These are phyloP conservation scores for Sturmia bella DNA, from an alignment of 2,888 invertebrate genomes.

Conservation along the genomic window DNA sequence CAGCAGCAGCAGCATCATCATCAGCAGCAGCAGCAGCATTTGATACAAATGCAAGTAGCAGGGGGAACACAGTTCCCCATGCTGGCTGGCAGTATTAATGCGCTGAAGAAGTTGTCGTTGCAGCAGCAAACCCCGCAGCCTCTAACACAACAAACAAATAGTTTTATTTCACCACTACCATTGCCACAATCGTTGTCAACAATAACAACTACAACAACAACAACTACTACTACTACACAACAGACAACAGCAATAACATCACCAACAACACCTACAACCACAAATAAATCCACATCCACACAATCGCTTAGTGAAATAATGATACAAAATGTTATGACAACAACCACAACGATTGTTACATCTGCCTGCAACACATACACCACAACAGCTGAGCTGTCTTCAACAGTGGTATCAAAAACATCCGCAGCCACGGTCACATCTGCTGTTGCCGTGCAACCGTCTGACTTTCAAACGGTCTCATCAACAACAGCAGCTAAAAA, in stretches of 20 bases:
- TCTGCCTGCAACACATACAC: conserved; percentile 66
- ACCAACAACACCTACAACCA: conserved; percentile 64
- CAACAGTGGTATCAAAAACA: conserved; percentile 62
- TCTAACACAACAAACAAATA: conserved; percentile 68
- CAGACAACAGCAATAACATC: conserved; percentile 44
- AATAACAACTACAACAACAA: conserved; percentile 58
- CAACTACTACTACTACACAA: conserved; percentile 65
- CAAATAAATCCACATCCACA: conserved; percentile 58
- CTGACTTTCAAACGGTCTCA: conserved; percentile 55
- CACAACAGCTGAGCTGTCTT: conserved; percentile 66
- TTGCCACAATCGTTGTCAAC: conserved; percentile 61
- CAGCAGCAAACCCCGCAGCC: conserved; percentile 71
- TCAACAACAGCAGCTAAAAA: conserved; percentile 32
- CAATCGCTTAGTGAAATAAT: conserved; percentile 57
- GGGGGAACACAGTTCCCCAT: conserved; percentile 71
- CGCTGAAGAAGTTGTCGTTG: conserved; percentile 70
- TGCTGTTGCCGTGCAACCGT: conserved; percentile 58
- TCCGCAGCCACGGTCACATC: conserved; percentile 58
- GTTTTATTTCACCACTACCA: conserved; percentile 60
- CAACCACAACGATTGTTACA: conserved; percentile 69
- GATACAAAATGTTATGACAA: conserved; percentile 58
- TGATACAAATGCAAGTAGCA: conserved; percentile 75
- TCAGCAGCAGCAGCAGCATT: conserved; percentile 71
- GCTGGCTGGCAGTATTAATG: conserved; percentile 71
- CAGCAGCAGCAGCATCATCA: too few species aligned